These are phyloP conservation scores for Nomada fucata DNA, from an alignment of 2,888 invertebrate genomes.

Conservation along the genomic window DNA sequence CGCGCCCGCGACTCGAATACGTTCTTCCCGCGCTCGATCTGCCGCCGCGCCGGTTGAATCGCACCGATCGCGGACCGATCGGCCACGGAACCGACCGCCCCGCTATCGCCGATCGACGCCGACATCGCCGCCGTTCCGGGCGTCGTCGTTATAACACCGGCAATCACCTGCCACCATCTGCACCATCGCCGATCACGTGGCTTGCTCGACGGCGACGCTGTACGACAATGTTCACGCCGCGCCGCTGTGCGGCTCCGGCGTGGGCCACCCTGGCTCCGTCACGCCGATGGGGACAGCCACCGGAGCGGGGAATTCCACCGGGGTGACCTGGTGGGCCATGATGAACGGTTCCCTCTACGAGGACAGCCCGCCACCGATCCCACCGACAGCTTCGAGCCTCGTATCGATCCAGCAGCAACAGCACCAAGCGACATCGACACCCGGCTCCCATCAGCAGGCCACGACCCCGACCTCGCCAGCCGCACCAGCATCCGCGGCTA, in stretches of 20 bases:
- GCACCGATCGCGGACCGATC: constrained; percentile 26
- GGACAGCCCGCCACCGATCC: constrained; percentile 87
- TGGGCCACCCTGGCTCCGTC: constrained; percentile 84
- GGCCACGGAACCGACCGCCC: constrained; percentile 55
- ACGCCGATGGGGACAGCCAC: constrained; percentile 87
- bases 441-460: constrained; percentile 85
- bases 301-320: constrained; percentile 93
- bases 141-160: constrained; percentile 76
- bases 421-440: constrained; percentile 82
- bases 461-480: constrained; percentile 85
- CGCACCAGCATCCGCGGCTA: constrained; percentile 82
- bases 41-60: neutral
- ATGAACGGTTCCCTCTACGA: constrained; percentile 93
- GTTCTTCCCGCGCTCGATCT: constrained; percentile 1
- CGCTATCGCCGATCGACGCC: constrained; percentile 20
- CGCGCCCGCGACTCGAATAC: neutral
- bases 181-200: constrained; percentile 91
- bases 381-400: constrained; percentile 83
- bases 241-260: constrained; percentile 86
- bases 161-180: constrained; percentile 86
- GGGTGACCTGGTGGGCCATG: constrained; percentile 93
- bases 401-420: constrained; percentile 82
- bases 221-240: constrained; percentile 92
- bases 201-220: constrained; percentile 93
- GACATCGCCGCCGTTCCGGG: constrained; percentile 61